Base-by-base conservation (phyloP, 2,113 vertebrate species). In the pig (Sus scrofa) region DNA sequence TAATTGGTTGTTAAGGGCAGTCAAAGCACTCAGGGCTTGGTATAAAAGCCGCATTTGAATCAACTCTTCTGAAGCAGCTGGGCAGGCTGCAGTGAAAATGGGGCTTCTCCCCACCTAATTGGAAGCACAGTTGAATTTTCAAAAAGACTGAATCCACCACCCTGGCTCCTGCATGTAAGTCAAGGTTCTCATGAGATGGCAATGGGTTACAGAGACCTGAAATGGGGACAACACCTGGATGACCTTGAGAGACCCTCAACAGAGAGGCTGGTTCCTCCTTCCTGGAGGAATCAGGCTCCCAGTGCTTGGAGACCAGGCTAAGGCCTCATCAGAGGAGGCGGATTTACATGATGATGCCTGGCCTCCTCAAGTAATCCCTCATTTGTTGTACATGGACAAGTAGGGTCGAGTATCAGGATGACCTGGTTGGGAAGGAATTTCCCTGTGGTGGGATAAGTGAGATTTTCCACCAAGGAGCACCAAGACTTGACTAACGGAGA, bases 261-360 rank as follows among this genome's bases (percentile, higher is more conserved):
- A 56, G 78, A 62, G 18, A 65, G 34, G 2, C 3, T 15, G 4
- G 7, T 18, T 68, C 24, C 13, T 68, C 5, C 73, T 70, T 85
- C 34, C 9, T 27, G 20, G 68, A 91, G 81, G 10, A 71, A 52
- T 27, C 60, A 27, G 32, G 37, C 16, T 95, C 26, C 39, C 6
- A 1, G 34, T 73, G n/a, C 20, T 16, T 18, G 27, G 88, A 63
- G 62, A 50, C 30, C 13, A 58, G 58, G 27, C 26, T 0, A 6
- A 67, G n/a, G 7, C 6, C 15, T 9, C 2, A 3, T 16, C 58
- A 0, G 0, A n/a, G 34, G 6, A 96, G 37, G 11, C 4, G 27
- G n/a, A 15, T 92, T 81, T 81, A n/a, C 7, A 2, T 27, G 44
- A 6, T 34, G 18, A 58, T 34, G 20, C 32, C 37, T 34, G 12